Evolutionary conservation across 1,140 invertebrate species (phyloP), one percentile per base, ranked within the genome.

Genomic region (Bombus ignitus): DNA sequence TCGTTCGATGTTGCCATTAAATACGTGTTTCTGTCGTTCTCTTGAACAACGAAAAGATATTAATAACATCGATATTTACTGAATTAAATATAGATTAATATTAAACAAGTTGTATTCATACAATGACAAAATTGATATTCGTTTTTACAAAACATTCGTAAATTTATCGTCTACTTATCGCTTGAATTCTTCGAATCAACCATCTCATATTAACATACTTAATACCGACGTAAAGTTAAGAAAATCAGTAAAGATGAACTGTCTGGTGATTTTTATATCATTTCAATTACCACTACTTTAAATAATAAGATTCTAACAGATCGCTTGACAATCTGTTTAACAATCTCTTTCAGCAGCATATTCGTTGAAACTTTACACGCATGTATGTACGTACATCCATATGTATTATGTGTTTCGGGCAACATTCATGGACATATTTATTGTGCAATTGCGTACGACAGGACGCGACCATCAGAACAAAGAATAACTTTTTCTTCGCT

Each of bases 361-460:
- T 53, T 53, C 47, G 1, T 66, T 32, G n/a, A 68, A 66, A 47
- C 28, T 28, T n/a, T 2, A 10, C 59, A 39, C 66, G 6, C 12
- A 37, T 8, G 25, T 76, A 53, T 35, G 6, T 22, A 37, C 1
- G 25, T 76, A 39, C 15, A 57, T 25, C 8, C 25, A 37, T 47
- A 37, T 35, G 66, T 44, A 57, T 42, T n/a, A 39, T 18, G 10
- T 1, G 28, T 72, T 71, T 81, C 28, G 22, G 35, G 15, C 28
- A 32, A 37, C 18, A 59, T 22, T 72, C 68, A 72, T 72, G 47
- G 9, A n/a, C 62, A 35, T 22, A 53, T 80, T 57, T 35, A 39
- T 81, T 81, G 68, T 81, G 68, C 18, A 81, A 72, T 32, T n/a
- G 28, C n/a, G 9, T 22, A 42, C 15, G 28, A 53, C 47, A 53